Base-by-base conservation (phyloP, 2,888 invertebrate species). In the Erebia epiphron region DNA sequence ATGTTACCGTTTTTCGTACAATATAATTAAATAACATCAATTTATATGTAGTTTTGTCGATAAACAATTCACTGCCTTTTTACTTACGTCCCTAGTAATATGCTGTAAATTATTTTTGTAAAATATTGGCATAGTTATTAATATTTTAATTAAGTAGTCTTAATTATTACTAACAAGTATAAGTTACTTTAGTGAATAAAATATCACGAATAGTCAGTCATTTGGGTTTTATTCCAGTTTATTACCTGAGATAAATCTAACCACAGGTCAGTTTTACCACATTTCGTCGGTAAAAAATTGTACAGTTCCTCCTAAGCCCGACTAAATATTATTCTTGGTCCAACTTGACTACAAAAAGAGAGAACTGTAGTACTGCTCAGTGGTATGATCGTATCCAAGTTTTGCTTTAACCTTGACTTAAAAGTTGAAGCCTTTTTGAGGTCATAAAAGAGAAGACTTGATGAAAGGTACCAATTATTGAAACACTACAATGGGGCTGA, bases 31-130 rank as follows among this genome's bases (percentile, higher is more conserved):
- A n/a, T 35, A 35, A 35, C 35, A 61, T 62, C 14, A 13, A 49
- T 62, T 21, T 64, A 41, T 41, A 64, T 18, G 11, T 52, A 57
- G 56, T 41, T 64, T 35, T 10, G 11, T 54, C 64, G 52, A 64
- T 64, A 41, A 49, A 21, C 14, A 62, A 49, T 80, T 84, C 88
- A 89, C 89, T 90, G 90, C 90, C 90, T 86, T 83, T 81, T 80
- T 83, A 73, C 78, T 76, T 81, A 73, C 78, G 76, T 81, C 75
- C 77, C 74, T 84, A 82, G 79, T 79, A 71, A 73, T 78, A 57
- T 21, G 78, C 80, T 89, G 85, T 90, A 90, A 89, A 88, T 88
- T 89, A 88, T 88, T 79, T 70, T 82, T 89, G 86, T 89, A 88
- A 83, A 85, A 87, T 88, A 88, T 86, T 84, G 83, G 79, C 79